Evolutionary conservation across 2,888 invertebrate species (phyloP), one percentile per base, ranked within the genome.

Genomic region (Pammene fasciana): DNA sequence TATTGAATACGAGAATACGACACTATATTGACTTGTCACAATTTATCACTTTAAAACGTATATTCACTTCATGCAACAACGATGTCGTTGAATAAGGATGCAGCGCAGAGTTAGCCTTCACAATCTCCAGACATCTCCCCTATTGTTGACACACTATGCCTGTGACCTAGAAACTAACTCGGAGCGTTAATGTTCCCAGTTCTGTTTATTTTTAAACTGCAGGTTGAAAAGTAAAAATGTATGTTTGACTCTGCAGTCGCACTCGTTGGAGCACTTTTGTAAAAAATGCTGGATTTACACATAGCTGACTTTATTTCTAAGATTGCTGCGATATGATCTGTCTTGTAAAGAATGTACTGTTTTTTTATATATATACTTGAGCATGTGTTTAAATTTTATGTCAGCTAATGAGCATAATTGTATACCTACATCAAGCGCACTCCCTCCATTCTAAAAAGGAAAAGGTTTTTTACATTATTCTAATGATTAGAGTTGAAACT

Each of bases 91-190:
- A 70, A 70, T 48, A 60, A 16, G 59, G 48, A 36, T 52, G 64
- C 52, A 45, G 57, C 59, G 52, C 65, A 41, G 59, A 65, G 65
- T 54, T 78, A 75, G 76, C 79, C 77, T 82, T 84, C 82, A 80
- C 83, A 85, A 86, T 85, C 82, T 82, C 73, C 79, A 79, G 77
- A 78, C 82, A 78, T 78, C 64, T 67, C 67, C 67, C 72, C 76
- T 76, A 86, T 86, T 86, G 86, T 86, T 81, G 82, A 81, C 79
- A 80, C 73, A 80, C 76, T 77, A 77, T 75, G 80, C 77, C 76
- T 82, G 79, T 77, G 86, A 82, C 85, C 86, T 80, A 86, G 78
- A 84, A 86, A 86, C 79, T 77, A 77, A 78, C 74, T 68, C 62
- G 70, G 67, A 70, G 65, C 67, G 71, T 73, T 75, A 75, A 75